Evolutionary conservation across 1,140 invertebrate species (phyloP), one percentile per base, ranked within the genome.

Genomic region (Papilio helenus): DNA sequence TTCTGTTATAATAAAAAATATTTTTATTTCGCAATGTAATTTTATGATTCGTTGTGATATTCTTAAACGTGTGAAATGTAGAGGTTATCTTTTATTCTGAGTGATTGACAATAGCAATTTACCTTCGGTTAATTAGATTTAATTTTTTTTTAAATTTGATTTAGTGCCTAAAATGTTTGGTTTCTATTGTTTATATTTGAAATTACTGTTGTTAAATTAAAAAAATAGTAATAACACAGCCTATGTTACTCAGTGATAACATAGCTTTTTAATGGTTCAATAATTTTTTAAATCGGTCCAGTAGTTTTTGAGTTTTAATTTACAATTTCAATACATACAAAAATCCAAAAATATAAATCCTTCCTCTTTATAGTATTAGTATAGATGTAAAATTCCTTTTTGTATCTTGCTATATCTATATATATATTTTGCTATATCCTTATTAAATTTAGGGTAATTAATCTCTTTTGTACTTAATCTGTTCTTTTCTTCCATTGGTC

Each of bases 21-120:
- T 18, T 68, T 68, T 68, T 68, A 68, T 68, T 68, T 68, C 14
- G 61, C 61, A 68, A 29, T 29, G 34, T 14, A 65, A 7, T 26
- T 65, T 65, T 65, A 23, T 26, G 58, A 16, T 18, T 34, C 29
- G 12, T 68, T 68, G 26, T 68, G 26, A 68, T 34, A 34, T 68
- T 12, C 5, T 2, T 55, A 55, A 55, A 18, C n/a, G 3, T 55
- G 4, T 3, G n/a, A n/a, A n/a, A 8, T 4, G 7, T n/a, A n/a
- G 18, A 55, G 51, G 51, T 55, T n/a, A 20, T 55, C 46, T 49
- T 49, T 49, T 49, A 1, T 16, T 49, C 46, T 49, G 46, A 18
- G 16, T 49, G 46, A 49, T 18, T 49, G 46, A n/a, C n/a, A n/a
- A n/a, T n/a, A n/a, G n/a, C n/a, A n/a, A n/a, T n/a, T n/a, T n/a